Evolutionary conservation across 2,113 vertebrate genomes (phyloP).

Genomic region (Dolichotis patagonum): DNA sequence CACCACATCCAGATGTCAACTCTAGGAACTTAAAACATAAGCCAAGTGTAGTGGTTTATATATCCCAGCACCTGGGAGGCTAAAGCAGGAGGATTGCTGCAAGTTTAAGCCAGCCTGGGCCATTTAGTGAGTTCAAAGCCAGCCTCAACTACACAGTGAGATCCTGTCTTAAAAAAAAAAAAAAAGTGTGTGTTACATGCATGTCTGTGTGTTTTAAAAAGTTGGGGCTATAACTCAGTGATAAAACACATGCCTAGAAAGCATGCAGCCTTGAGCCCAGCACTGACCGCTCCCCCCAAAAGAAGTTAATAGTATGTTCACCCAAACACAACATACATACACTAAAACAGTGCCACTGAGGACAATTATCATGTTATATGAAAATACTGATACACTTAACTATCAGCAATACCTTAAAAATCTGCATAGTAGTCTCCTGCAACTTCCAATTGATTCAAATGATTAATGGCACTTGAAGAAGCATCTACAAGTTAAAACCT

Average conservation of each 20-base stretch:
- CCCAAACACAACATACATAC: background rate
- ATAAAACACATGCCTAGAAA: background rate
- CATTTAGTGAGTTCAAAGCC: background rate
- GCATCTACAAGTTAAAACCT: background rate
- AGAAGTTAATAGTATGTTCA: background rate
- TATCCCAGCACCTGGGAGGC: background rate
- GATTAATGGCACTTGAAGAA: background rate
- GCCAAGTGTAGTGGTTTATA: background rate
- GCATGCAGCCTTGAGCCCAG: background rate
- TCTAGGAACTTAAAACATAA: background rate
- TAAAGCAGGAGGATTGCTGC: background rate
- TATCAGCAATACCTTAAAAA: constrained; percentile 24
- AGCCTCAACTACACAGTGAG: background rate
- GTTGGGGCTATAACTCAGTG: background rate
- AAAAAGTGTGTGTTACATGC: no score
- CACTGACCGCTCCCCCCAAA: background rate
- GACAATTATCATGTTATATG: background rate
- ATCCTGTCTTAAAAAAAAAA: background rate
- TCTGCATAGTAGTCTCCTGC: background rate
- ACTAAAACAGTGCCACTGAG: background rate
- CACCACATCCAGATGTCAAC: background rate
- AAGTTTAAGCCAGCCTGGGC: background rate
- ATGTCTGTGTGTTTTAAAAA: background rate
- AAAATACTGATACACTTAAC: background rate
- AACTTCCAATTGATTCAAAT: constrained; percentile 36